Percentiles rank a stretch among this genome's conserved stretches.
phyloP scores from a whole-genome alignment of 2,113 vertebrate species.

The Gymnogyps californianus region DNA sequence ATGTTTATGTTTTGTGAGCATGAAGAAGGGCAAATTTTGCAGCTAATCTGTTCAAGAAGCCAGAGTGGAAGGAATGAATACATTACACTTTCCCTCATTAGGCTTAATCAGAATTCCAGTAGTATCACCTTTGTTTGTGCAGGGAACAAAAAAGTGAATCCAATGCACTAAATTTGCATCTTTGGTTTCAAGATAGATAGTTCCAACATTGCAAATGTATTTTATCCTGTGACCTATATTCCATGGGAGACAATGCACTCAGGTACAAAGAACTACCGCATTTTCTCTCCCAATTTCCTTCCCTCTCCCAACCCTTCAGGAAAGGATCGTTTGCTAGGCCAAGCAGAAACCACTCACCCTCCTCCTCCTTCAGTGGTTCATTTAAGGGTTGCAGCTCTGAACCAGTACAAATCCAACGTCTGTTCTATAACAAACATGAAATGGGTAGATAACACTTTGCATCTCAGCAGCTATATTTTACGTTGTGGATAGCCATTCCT shows the following conservation, averaged over 20 bases:
- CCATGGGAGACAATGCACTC: background rate
- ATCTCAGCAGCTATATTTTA: background rate
- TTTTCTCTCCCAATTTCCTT: background rate
- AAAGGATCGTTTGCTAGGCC: background rate
- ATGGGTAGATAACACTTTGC: background rate
- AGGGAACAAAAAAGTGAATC: background rate
- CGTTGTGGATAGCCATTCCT: background rate
- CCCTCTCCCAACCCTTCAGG: background rate
- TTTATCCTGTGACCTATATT: background rate
- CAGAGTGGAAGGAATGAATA: slow-evolving; percentile 11
- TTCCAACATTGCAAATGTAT: background rate
- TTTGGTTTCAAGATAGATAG: background rate
- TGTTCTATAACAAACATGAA: background rate
- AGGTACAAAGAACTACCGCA: background rate
- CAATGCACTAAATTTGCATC: background rate
- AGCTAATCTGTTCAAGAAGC: slow-evolving; percentile 27
- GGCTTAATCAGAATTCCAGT: slow-evolving; percentile 11
- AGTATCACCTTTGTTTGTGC: slow-evolving; percentile 19
- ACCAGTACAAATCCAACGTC: background rate
- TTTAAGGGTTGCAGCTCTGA: background rate
- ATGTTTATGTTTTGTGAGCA: slow-evolving; percentile 15
- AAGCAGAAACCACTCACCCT: background rate
- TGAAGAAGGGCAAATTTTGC: background rate
- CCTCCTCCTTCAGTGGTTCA: background rate
- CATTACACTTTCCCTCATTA: slow-evolving; percentile 19